Evolutionary conservation across 1,140 invertebrate species (phyloP), one percentile per base, ranked within the genome.

Genomic region (Tenebrio molitor): DNA sequence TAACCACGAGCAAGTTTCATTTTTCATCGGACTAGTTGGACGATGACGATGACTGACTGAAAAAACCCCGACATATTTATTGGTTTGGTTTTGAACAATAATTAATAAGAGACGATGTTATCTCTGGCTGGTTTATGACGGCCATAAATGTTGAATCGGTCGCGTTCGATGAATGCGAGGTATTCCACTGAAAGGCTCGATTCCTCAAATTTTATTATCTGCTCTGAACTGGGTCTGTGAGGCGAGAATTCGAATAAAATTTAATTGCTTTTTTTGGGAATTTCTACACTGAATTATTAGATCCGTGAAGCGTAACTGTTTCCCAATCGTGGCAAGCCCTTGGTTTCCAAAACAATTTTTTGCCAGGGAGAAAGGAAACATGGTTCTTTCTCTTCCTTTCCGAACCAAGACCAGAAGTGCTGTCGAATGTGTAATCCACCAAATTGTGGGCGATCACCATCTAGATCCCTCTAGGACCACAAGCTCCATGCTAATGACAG

Each of bases 191-290:
- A 58, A 58, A 58, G 50, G 23, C 21, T 14, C 50, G 50, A 29
- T 58, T 29, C 50, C 29, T 58, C 50, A 58, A 58, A 58, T 58
- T 58, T 58, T 58, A 58, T 58, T 21, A 15, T 25, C 23, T 15
- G 15, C 15, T 58, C 23, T n/a, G 23, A 58, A 29, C 21, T 58
- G 50, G 50, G 50, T 58, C 50, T 58, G 7, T 58, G 23, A 29
- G 50, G 50, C 50, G 50, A 29, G 50, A 58, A 58, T 58, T 58
- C 50, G n/a, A 58, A 58, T 58, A 29, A 58, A 58, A 58, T 58
- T 58, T 58, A 25, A 58, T 58, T 58, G 50, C 21, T 39, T 39
- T 12, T 39, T 7, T 2, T 39, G 7, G 36, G 36, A 29, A 8
- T n/a, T n/a, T n/a, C n/a, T n/a, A n/a, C 29, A 10, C 29, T 4